phyloP scores from a whole-genome alignment of 2,113 vertebrate genomes.

The Pelvicachromis taeniatus region DNA sequence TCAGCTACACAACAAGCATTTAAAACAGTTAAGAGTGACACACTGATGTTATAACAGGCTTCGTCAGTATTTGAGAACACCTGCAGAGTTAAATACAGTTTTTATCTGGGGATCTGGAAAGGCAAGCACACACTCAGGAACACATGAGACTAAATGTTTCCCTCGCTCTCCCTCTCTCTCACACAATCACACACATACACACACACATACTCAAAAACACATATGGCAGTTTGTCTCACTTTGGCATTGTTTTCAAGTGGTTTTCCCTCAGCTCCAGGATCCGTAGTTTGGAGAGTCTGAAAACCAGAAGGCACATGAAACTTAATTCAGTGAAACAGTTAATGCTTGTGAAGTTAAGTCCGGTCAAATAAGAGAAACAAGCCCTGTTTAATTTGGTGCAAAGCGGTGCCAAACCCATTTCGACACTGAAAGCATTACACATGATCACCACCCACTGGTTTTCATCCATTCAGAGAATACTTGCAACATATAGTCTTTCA shows the following conservation, averaged over 20 bases:
- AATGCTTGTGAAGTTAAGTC: background rate
- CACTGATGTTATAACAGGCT: background rate
- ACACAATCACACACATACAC: background rate
- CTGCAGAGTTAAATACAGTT: slow-evolving; percentile 10
- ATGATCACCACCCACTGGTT: background rate
- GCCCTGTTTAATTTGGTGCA: background rate
- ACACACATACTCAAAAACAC: background rate
- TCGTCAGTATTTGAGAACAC: slow-evolving; percentile 10
- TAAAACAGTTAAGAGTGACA: background rate
- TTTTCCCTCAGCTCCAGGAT: slow-evolving; percentile 98
- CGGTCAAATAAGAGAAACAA: background rate
- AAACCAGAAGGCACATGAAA: slow-evolving; percentile 39
- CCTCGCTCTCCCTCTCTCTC: background rate
- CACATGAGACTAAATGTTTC: background rate
- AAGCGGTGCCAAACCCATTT: background rate
- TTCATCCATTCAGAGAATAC: background rate
- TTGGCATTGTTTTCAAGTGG: slow-evolving; percentile 99
- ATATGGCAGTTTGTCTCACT: slow-evolving; percentile 78
- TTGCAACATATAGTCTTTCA: background rate
- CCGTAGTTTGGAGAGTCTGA: slow-evolving; percentile 94
- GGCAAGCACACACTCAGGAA: background rate
- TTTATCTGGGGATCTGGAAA: slow-evolving; percentile 9
- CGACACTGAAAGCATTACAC: background rate
- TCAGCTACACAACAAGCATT: background rate
- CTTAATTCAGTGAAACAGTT: background rate